Base-by-base conservation (phyloP, 1,140 invertebrate genomes). In the Rhopalosiphum padi region DNA sequence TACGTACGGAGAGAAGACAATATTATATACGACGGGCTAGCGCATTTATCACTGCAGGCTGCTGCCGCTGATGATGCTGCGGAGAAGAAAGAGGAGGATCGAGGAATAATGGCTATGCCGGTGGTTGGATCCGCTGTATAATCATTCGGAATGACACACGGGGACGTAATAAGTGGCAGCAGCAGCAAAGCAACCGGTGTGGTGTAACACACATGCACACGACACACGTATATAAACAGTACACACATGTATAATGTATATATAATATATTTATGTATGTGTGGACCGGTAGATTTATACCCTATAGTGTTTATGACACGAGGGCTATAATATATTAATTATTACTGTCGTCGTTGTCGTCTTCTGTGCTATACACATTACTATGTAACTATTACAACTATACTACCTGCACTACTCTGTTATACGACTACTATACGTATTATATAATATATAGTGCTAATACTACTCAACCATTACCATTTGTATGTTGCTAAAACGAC, bases 91-190 rank as follows among this genome's bases (percentile, higher is more conserved):
- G 23, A 55, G 9, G 48, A 86, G 51, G 48, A 37, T 37, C 35
- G 88, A 30, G 15, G 88, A 86, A 86, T 43, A 86, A 86, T 46
- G 85, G 25, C 85, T 46, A 41, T 43, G 43, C 41, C 15, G 85
- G 85, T 46, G 85, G 83, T 85, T 85, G 48, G 88, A 89, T 89
- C 60, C 60, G 60, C 88, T 35, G 51, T 55, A 89, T 55, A 89
- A 89, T 89, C 88, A 89, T 55, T 89, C 51, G 90, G 60, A 91
- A 91, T 68, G 90, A 91, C 90, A 91, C 90, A n/a, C 89, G 53
- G 89, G 30, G 89, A 91, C 60, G 37, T 82, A n/a, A 91, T 82
- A 91, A 82, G 90, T 92, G 91, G 91, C 91, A 46, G 68, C 91
- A 37, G 88, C 51, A 25, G 51, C 48, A 37, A 55, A 85, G 68